phyloP scores from a whole-genome alignment of 2,113 vertebrate species.

The Perca flavescens region DNA sequence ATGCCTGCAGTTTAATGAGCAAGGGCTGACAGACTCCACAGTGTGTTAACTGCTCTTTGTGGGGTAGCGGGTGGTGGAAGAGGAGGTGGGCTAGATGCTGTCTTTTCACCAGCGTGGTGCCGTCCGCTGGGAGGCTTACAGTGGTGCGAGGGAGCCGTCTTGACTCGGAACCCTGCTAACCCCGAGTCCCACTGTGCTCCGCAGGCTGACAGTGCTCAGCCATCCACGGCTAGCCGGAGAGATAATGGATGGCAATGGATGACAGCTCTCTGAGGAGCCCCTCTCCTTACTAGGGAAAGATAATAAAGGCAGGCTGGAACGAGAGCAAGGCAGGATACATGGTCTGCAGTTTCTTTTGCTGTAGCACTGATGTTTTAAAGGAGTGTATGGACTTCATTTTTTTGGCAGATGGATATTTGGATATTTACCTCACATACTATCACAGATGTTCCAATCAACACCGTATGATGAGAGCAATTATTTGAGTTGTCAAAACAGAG shows the following conservation, averaged over 20 bases:
- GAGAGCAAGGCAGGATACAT: slow-evolving; percentile 28
- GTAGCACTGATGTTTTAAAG: not conserved
- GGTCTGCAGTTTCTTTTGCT: slow-evolving; percentile 46
- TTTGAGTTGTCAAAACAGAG: slow-evolving; percentile 20
- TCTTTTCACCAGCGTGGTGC: slow-evolving; percentile 47
- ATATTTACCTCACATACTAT: slow-evolving; percentile 14
- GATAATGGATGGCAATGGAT: slow-evolving; percentile 74
- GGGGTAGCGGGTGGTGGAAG: slow-evolving; percentile 21
- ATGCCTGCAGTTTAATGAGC: slow-evolving; percentile 31
- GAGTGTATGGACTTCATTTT: not conserved
- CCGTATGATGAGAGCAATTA: not conserved
- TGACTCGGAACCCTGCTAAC: slow-evolving; percentile 54
- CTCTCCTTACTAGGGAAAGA: slow-evolving; percentile 18
- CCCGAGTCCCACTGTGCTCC: slow-evolving; percentile 54
- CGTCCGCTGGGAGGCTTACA: slow-evolving; percentile 37
- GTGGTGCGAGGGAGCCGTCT: slow-evolving; percentile 24
- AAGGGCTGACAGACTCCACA: slow-evolving; percentile 5
- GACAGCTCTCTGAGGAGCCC: slow-evolving; percentile 66
- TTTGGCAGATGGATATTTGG: slow-evolving; percentile 3
- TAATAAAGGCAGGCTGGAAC: slow-evolving; percentile 26
- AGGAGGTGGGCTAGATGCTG: not conserved
- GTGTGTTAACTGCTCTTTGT: slow-evolving; percentile 26
- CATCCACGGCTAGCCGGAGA: slow-evolving; percentile 59
- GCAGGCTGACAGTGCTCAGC: slow-evolving; percentile 61
- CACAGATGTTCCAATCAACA: slow-evolving; percentile 24